Conservation (phyloP, 2,113 vertebrate species). For the Hyaena hyaena region DNA sequence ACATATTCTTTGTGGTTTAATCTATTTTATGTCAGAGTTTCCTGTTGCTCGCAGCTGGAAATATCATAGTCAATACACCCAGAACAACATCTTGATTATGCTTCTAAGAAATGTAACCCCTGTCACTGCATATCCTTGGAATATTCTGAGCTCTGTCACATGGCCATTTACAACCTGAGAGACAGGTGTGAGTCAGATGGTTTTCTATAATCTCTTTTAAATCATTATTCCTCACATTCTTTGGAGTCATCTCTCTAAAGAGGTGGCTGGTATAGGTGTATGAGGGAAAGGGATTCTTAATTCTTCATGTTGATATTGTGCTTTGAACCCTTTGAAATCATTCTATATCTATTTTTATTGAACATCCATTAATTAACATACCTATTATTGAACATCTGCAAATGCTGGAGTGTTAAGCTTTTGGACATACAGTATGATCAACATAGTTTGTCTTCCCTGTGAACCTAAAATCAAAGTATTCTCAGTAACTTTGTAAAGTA, state of each 20-base stretch:
- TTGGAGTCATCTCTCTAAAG: neutral
- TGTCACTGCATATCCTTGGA: neutral
- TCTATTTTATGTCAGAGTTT: neutral
- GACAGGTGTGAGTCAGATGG: neutral
- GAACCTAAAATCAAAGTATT: slow-evolving; percentile 1
- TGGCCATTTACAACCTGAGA: neutral
- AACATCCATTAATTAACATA: slow-evolving; percentile 4
- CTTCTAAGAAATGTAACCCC: neutral
- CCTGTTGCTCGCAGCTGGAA: neutral
- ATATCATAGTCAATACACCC: neutral
- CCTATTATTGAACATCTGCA: neutral
- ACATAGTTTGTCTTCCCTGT: neutral
- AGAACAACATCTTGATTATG: slow-evolving; percentile 43
- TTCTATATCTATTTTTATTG: neutral
- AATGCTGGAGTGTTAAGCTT: neutral
- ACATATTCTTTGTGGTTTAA: neutral
- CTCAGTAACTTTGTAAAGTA: neutral
- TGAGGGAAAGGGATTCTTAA: neutral
- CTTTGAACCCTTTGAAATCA: slow-evolving; percentile 6
- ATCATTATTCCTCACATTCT: neutral
- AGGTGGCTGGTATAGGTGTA: neutral
- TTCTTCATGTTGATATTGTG: neutral
- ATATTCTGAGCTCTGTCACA: slow-evolving; percentile 7
- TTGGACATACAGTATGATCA: neutral
- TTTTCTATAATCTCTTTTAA: neutral